Percentiles rank a stretch among this genome's conserved stretches.
Evolutionary conservation across 1,140 invertebrate genomes (phyloP).

Genomic region (Drosophila melanogaster): DNA sequence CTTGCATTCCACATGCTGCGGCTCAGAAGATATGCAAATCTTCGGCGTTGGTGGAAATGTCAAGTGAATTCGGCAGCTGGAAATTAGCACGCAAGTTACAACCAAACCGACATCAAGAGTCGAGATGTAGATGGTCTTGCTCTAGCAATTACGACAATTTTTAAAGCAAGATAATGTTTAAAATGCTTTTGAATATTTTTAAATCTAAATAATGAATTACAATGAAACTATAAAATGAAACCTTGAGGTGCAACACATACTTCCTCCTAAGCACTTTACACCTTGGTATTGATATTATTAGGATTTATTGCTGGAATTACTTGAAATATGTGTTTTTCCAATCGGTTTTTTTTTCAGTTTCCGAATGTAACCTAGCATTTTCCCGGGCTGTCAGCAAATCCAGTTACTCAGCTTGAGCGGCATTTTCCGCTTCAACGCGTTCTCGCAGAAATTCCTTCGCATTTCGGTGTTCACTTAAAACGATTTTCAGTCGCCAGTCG

Average conservation of each 20-base stretch:
- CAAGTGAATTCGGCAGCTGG: slow-evolving; percentile 49
- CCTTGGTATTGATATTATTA: no score
- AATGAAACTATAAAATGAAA: no score
- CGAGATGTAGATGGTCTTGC: neutral
- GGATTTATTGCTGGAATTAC: neutral
- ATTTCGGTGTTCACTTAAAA: slow-evolving; percentile 30
- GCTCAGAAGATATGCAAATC: slow-evolving; percentile 70
- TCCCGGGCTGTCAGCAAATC: slow-evolving; percentile 14
- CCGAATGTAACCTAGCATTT: slow-evolving; percentile 18
- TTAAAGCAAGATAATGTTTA: no score
- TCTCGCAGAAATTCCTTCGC: slow-evolving; percentile 36
- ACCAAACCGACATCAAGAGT: slow-evolving; percentile 24
- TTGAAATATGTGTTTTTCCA: slow-evolving; percentile 12
- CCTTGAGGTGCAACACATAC: no score
- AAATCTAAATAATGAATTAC: no score
- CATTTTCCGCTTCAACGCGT: slow-evolving; percentile 48
- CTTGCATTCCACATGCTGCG: slow-evolving; percentile 48
- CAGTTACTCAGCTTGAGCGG: slow-evolving; percentile 45
- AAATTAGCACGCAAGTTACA: slow-evolving; percentile 78
- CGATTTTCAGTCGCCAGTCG: slow-evolving; percentile 45
- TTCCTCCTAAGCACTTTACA: no score
- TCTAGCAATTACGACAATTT: no score
- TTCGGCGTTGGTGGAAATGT: slow-evolving; percentile 41
- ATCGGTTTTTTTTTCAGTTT: neutral
- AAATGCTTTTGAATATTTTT: no score